Conservation (phyloP, 1,140 invertebrate genomes). For the Acromyrmex charruanus region DNA sequence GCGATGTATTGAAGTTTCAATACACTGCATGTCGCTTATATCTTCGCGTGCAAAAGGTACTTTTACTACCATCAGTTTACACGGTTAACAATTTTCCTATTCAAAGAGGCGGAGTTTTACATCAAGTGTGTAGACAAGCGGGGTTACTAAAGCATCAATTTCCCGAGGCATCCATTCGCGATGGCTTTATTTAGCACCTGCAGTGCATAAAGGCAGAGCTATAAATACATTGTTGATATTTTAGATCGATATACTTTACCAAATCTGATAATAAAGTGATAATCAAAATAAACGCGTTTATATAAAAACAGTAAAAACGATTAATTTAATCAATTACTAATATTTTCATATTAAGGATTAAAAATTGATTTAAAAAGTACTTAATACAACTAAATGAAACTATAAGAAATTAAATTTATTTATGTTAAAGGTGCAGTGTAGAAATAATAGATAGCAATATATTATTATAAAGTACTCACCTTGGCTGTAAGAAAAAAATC, state of each 20-base stretch:
- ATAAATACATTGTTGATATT: conserved; percentile 27
- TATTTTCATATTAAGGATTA: neutral
- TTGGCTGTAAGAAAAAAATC: neutral
- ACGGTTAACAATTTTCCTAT: conserved; percentile 50
- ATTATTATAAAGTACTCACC: neutral
- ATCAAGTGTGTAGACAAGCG: conserved; percentile 5
- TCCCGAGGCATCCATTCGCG: neutral
- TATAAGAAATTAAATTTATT: neutral
- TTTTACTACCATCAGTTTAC: conserved; percentile 28
- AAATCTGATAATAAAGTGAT: neutral
- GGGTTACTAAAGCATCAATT: conserved; percentile 13
- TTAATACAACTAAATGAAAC: neutral
- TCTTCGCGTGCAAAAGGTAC: conserved; percentile 15
- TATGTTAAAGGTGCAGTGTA: neutral
- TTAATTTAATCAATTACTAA: neutral
- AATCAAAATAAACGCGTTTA: neutral
- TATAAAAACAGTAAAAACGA: neutral
- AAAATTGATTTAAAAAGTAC: neutral
- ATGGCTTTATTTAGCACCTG: conserved; percentile 18
- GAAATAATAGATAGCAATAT: neutral
- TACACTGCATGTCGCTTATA: neutral
- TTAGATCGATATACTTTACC: conserved; percentile 18
- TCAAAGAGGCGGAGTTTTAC: conserved; percentile 1
- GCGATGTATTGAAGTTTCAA: conserved; percentile 62
- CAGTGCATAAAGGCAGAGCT: neutral